Evolutionary conservation across 2,113 vertebrate genomes (phyloP).

Genomic region (Nicator chloris): DNA sequence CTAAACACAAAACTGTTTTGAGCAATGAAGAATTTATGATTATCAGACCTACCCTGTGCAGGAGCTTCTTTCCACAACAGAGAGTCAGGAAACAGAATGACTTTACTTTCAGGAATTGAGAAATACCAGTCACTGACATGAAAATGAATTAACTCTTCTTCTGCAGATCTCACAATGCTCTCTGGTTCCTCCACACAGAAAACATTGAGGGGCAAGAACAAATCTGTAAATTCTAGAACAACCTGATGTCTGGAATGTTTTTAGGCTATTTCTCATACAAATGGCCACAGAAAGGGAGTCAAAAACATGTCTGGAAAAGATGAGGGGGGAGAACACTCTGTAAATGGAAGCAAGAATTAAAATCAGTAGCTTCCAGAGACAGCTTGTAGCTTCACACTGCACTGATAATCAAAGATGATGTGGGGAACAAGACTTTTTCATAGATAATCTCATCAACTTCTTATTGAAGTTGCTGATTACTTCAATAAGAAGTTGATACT

Average conservation of each 20-base stretch:
- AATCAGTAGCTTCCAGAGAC: not conserved
- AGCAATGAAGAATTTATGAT: constrained; percentile 60
- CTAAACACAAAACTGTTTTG: constrained; percentile 68
- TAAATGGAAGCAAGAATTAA: not conserved
- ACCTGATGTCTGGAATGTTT: not conserved
- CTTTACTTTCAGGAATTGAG: constrained; percentile 57
- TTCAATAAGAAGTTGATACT: no score
- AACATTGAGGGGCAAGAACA: not conserved
- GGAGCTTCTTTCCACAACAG: constrained; percentile 64
- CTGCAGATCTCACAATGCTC: not conserved
- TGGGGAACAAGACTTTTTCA: not conserved
- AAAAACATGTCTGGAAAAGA: not conserved
- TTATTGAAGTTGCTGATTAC: no score
- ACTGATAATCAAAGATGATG: not conserved
- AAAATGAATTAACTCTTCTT: constrained; percentile 43
- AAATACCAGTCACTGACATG: constrained; percentile 68
- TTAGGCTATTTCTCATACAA: not conserved
- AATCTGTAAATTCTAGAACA: not conserved
- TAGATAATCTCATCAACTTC: not conserved
- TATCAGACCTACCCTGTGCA: constrained; percentile 20
- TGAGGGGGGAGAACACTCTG: fast-evolving
- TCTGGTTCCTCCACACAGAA: constrained; percentile 37
- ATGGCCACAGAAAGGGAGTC: not conserved
- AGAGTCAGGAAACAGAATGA: constrained; percentile 61
- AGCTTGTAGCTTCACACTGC: not conserved